Base-by-base conservation (phyloP, 2,113 vertebrate species). In the Scophthalmus maximus region DNA sequence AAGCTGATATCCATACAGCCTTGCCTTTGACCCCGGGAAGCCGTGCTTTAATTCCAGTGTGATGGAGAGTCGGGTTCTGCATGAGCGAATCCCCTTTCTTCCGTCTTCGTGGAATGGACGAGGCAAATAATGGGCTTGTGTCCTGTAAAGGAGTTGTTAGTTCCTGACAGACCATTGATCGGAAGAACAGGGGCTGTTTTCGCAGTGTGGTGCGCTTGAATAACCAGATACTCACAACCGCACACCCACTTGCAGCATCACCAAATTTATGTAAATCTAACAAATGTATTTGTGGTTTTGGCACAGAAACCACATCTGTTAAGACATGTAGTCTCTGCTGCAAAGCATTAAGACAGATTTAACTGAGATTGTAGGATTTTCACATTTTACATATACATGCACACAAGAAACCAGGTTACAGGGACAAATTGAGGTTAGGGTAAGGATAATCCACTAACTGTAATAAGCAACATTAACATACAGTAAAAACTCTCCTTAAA, bases 121-220 rank as follows among this genome's bases (percentile, higher is more conserved):
- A 79, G 76, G 62, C 73, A 86, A 86, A 91, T 84, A 78, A 88
- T 74, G 69, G 84, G 61, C 67, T 83, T 77, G 73, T 66, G 75
- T 68, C 75, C 66, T 79, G 79, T 68, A 76, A 78, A 77, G 81
- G 81, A 87, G 76, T 76, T 61, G 81, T 82, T 86, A 80, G 77
- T 49, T 79, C 38, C 81, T 86, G 84, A 81, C 82, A 80, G 78
- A 58, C 56, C 76, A 79, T 75, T 82, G 86, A 89, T 86, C 27
- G 23, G 30, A 51, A 73, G 59, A 79, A 79, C 73, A 66, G 50
- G 46, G 65, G 60, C 73, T 81, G 76, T 84, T 86, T 80, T 85
- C 87, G 68, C 85, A 88, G 83, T 84, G 70, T 76, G 73, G 55
- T 1, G 59, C 71, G 59, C 32, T 87, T 81, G 84, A 66, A 73